Evolutionary conservation across 2,888 invertebrate species (phyloP), one percentile per base, ranked within the genome.

Genomic region (Machimus rusticus): DNA sequence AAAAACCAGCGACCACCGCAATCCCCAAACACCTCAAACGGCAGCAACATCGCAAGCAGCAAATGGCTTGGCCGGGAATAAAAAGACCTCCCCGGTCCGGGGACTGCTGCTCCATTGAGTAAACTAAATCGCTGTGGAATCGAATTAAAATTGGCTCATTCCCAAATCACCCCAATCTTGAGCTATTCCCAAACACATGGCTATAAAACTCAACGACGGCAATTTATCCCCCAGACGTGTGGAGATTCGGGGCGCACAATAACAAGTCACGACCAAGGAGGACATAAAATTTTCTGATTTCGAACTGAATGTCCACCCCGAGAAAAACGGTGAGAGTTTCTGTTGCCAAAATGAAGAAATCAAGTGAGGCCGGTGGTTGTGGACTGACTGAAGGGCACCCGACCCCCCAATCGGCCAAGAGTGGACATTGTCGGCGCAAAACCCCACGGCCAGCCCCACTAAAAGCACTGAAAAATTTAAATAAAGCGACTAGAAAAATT

Each of bases 71-170:
- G 74, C 55, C 37, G n/a, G 57, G 57, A 19, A 82, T 57, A 66
- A 74, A 85, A 31, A 28, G 14, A 8, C 46, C 34, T 34, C 43
- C 46, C 43, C 23, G 46, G 19, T 14, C 39, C 39, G 28, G 85
- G 85, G 57, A 23, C 66, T 23, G 66, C 19, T 66, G 66, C 19
- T 85, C 85, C 85, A 85, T 85, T 85, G 85, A 85, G 74, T 74
- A 85, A 86, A 87, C 78, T 87, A 88, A 88, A 88, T 87, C 87
- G 85, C 43, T 85, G 66, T 85, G 78, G 87, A 87, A 87, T 88
- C 87, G 88, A 87, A 88, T 88, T 88, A 88, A 88, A 88, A 88
- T 88, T 88, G 88, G 88, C 87, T 87, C 87, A 86, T 88, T 86
- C 82, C 87, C 87, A 88, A 87, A 88, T 76, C 88, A 85, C 81